Evolutionary conservation across 2,797 vertebrate genomes (phyloP).

Genomic region (Lateolabrax maculatus): DNA sequence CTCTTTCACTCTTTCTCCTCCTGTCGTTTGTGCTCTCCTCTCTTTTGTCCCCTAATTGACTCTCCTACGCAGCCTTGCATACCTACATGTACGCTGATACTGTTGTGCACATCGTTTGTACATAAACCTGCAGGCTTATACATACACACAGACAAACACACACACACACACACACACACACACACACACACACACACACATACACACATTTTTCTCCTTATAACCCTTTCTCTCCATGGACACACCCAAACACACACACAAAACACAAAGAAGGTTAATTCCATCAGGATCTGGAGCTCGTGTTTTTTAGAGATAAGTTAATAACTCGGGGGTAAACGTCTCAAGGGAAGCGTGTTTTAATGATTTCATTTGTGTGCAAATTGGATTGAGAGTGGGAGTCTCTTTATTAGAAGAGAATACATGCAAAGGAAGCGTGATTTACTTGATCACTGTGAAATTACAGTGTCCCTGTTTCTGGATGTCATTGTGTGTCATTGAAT

Average conservation of each 20-base stretch:
- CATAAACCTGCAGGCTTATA: conserved; percentile 36
- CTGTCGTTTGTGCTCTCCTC: conserved; percentile 64
- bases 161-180: conserved; percentile 4
- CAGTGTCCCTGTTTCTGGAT: conserved; percentile 24
- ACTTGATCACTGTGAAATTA: conserved; percentile 67
- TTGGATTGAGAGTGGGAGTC: conserved; percentile 81
- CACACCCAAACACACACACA: conserved; percentile 43
- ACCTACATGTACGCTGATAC: conserved; percentile 73
- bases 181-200: too few species aligned
- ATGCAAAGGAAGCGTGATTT: conserved; percentile 55
- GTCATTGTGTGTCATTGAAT: conserved; percentile 57
- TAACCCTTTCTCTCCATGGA: conserved; percentile 19
- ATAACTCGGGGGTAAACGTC: conserved; percentile 80
- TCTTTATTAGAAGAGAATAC: conserved; percentile 73
- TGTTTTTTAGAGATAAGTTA: conserved; percentile 85
- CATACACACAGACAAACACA: conserved; percentile 6
- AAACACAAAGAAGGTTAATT: conserved; percentile 75
- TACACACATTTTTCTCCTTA: conserved; percentile 16
- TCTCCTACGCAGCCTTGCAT: conserved; percentile 70
- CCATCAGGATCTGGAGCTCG: conserved; percentile 71
- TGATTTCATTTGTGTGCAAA: conserved; percentile 90
- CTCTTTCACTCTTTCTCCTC: conserved; percentile 70
- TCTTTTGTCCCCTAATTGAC: conserved; percentile 80
- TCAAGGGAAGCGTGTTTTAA: conserved; percentile 81
- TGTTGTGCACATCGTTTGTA: conserved; percentile 32